Evolutionary conservation across 2,797 vertebrate species (phyloP).

Genomic region (Anomalospiza imberbis): DNA sequence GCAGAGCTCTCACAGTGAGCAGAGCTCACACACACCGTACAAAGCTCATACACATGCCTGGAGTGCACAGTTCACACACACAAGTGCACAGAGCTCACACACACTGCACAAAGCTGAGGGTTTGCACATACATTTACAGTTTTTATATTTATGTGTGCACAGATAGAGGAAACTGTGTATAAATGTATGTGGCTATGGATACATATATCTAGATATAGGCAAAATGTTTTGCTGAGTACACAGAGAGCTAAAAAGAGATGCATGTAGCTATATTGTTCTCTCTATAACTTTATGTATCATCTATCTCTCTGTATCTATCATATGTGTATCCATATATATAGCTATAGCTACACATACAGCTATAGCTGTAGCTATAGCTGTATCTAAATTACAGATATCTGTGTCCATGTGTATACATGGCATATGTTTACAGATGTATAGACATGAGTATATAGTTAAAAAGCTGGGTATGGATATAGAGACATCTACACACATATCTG

Average conservation of each 20-base stretch:
- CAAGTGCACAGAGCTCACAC: background rate
- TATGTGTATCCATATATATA: background rate
- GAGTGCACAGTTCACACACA: background rate
- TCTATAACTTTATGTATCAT: background rate
- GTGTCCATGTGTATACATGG: background rate
- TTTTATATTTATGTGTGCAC: background rate
- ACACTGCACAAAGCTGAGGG: background rate
- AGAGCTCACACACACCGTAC: background rate
- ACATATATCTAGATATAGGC: background rate
- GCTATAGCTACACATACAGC: background rate
- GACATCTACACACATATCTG: background rate
- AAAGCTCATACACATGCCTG: background rate
- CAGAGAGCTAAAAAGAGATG: background rate
- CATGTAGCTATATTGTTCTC: background rate
- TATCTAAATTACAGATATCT: background rate
- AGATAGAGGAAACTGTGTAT: accelerated
- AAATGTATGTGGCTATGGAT: background rate
- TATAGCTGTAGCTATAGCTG: background rate
- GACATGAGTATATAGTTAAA: background rate
- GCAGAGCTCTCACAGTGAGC: no score
- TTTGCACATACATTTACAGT: background rate
- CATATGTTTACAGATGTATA: background rate
- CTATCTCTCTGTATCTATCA: background rate
- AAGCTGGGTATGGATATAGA: background rate
- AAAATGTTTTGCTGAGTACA: background rate